Evolutionary conservation across 2,888 invertebrate genomes (phyloP).

Genomic region (Pammene fasciana): DNA sequence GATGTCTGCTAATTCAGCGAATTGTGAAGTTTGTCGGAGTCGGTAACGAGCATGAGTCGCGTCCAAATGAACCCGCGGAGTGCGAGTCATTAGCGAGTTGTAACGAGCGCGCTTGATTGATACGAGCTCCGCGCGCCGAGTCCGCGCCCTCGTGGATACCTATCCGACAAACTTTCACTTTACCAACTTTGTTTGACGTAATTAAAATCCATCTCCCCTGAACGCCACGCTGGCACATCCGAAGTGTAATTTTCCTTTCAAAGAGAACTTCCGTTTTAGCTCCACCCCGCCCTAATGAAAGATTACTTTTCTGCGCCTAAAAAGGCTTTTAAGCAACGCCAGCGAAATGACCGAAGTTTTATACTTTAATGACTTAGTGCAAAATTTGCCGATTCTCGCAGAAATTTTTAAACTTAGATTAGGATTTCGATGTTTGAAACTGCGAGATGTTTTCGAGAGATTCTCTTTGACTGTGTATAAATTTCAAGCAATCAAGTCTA

Average conservation of each 20-base stretch:
- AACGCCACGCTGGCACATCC: slow-evolving; percentile 73
- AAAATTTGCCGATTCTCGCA: slow-evolving; percentile 82
- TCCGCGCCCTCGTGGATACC: slow-evolving; percentile 45
- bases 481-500: slow-evolving; percentile 76
- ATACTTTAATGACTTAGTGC: slow-evolving; percentile 84
- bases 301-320: slow-evolving; percentile 83
- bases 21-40: slow-evolving; percentile 53
- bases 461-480: slow-evolving; percentile 75
- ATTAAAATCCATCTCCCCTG: slow-evolving; percentile 81
- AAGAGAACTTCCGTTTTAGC: slow-evolving; percentile 83
- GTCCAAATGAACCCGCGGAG: slow-evolving; percentile 28
- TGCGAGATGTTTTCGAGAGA: slow-evolving; percentile 74
- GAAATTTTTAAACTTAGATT: slow-evolving; percentile 83
- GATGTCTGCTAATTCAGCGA: slow-evolving; percentile 27
- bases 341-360: slow-evolving; percentile 83
- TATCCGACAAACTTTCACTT: slow-evolving; percentile 60
- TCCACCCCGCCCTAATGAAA: slow-evolving; percentile 81
- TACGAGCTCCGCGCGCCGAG: slow-evolving; percentile 42
- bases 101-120: slow-evolving; percentile 50
- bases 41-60: slow-evolving; percentile 47
- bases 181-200: slow-evolving; percentile 78
- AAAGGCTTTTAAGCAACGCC: slow-evolving; percentile 84
- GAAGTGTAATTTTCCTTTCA: slow-evolving; percentile 83
- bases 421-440: slow-evolving; percentile 81
- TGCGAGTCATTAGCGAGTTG: slow-evolving; percentile 55